Conservation (phyloP, 2,888 invertebrate genomes). For the Leptarthrus brevirostris region DNA sequence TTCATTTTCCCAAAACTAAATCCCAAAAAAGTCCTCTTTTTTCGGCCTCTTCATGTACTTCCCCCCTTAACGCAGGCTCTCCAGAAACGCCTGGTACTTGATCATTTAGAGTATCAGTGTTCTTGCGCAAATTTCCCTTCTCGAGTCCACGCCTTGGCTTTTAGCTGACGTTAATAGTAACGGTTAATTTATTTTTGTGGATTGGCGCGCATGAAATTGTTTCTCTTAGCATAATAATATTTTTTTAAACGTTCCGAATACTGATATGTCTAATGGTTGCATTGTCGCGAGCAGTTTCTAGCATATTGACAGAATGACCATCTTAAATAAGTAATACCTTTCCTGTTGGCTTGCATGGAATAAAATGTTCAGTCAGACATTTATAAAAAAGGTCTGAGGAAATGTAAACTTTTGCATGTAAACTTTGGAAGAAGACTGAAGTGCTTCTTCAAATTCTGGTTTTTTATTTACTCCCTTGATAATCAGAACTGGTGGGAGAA, state of each 20-base stretch:
- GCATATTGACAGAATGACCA: slow-evolving; percentile 46
- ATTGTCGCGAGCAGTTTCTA: slow-evolving; percentile 28
- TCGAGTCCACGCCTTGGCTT: slow-evolving; percentile 4
- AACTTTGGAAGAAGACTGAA: slow-evolving; percentile 54
- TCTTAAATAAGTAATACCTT: slow-evolving; percentile 56
- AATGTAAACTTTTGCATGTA: slow-evolving; percentile 57
- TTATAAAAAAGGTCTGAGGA: slow-evolving; percentile 56
- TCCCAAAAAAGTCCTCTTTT: too few relatives aligned
- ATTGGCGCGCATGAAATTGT: slow-evolving; percentile 5
- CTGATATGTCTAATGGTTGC: slow-evolving; percentile 6
- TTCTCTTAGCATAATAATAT: background rate
- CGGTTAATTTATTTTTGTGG: slow-evolving; percentile 21
- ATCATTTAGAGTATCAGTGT: background rate
- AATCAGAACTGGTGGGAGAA: slow-evolving; percentile 58
- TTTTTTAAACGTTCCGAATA: slow-evolving; percentile 22
- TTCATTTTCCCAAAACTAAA: too few relatives aligned
- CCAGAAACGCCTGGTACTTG: slow-evolving; percentile 1
- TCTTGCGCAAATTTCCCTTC: background rate
- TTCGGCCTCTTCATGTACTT: too few relatives aligned
- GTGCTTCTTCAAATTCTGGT: slow-evolving; percentile 56
- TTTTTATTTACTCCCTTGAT: slow-evolving; percentile 59
- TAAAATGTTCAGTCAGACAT: slow-evolving; percentile 58
- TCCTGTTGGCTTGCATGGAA: slow-evolving; percentile 55
- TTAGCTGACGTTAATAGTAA: background rate
- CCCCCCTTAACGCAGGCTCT: slow-evolving; percentile 1